phyloP scores from a whole-genome alignment of 37 sponge, comb jelly and placozoan genomes.

The Mnemiopsis leidyi region DNA sequence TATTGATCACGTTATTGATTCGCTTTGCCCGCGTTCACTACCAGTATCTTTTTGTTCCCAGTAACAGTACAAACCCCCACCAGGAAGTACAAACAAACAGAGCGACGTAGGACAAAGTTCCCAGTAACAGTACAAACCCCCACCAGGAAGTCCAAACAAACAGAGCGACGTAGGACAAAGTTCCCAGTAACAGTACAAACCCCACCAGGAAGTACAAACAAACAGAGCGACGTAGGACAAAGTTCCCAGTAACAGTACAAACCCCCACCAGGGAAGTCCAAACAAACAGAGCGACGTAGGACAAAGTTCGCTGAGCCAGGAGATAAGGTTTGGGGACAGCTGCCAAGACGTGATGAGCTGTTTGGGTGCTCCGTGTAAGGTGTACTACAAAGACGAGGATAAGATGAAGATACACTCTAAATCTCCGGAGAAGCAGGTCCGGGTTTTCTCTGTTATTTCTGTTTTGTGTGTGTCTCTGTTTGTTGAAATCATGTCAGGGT shows the following conservation, averaged over 20 bases:
- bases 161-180: neutral
- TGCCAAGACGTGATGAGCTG: constrained; percentile 74
- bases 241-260: neutral
- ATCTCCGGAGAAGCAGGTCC: constrained; percentile 78
- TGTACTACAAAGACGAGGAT: constrained; percentile 93
- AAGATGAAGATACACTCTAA: constrained; percentile 96
- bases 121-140: neutral
- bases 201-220: neutral
- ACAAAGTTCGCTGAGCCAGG: constrained; percentile 21
- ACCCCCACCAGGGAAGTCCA: neutral
- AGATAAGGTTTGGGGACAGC: constrained; percentile 67
- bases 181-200: neutral
- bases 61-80: too few species aligned
- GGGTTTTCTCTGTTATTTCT: too few species aligned
- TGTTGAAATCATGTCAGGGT: too few species aligned
- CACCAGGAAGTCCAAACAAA: neutral
- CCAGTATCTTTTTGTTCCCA: too few species aligned
- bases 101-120: neutral
- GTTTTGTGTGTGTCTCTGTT: too few species aligned
- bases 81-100: neutral
- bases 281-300: neutral
- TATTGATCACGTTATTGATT: too few species aligned
- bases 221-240: neutral
- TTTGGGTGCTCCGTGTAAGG: constrained; percentile 87
- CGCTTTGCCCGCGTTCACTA: too few species aligned